These are phyloP conservation scores for Mugil cephalus DNA, from an alignment of 2,113 vertebrate genomes.

Conservation along the genomic window DNA sequence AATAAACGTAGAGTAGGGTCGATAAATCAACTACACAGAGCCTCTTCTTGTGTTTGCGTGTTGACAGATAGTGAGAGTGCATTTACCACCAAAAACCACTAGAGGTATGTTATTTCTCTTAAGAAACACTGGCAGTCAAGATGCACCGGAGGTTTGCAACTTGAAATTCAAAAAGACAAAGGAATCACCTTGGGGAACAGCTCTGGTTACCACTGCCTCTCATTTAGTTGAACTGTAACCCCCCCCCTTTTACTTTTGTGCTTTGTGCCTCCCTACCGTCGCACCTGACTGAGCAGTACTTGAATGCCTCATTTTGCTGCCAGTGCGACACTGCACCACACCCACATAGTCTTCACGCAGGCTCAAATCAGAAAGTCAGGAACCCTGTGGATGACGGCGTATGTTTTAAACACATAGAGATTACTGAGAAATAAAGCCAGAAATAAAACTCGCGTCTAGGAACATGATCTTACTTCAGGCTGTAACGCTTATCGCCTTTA, in stretches of 20 bases:
- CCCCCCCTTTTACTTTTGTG: slow-evolving; percentile 13
- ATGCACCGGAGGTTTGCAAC: slow-evolving; percentile 15
- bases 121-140: not conserved
- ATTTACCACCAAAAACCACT: slow-evolving; percentile 1
- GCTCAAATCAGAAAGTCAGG: slow-evolving; percentile 18
- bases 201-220: slow-evolving; percentile 32
- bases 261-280: slow-evolving; percentile 16
- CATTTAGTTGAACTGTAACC: slow-evolving; percentile 15
- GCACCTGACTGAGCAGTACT: slow-evolving; percentile 4
- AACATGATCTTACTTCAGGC: not conserved
- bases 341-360: slow-evolving; percentile 37
- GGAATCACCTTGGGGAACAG: slow-evolving; percentile 18
- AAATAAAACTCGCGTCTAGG: not conserved
- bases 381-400: not conserved
- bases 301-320: slow-evolving; percentile 30
- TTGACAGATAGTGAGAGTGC: not conserved
- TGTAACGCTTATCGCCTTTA: not conserved
- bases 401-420: not conserved
- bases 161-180: slow-evolving; percentile 36
- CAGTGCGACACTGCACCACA: slow-evolving; percentile 30
- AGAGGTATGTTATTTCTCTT: not conserved
- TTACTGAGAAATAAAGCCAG: not conserved
- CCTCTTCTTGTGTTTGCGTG: not conserved
- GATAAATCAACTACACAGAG: not conserved
- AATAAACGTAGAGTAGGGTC: not conserved